phyloP scores from a whole-genome alignment of 2,888 invertebrate genomes.

The Exephanes ischioxanthus region DNA sequence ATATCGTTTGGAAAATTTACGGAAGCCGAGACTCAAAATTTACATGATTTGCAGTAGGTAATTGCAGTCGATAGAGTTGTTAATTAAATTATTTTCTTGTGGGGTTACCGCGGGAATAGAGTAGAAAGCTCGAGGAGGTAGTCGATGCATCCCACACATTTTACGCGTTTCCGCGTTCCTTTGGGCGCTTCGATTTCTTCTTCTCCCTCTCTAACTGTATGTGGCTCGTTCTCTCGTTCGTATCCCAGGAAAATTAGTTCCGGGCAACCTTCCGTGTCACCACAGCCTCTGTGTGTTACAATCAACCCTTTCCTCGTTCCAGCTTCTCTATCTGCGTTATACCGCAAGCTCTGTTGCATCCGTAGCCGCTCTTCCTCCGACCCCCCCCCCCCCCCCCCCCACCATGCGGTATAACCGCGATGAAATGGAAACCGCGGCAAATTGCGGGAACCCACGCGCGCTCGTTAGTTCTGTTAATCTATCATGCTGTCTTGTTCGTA shows the following conservation, averaged over 20 bases:
- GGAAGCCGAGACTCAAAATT: background rate
- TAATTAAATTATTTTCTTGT: slow-evolving; percentile 23
- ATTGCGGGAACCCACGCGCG: slow-evolving; percentile 76
- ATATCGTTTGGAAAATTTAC: background rate
- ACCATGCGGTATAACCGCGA: slow-evolving; percentile 73
- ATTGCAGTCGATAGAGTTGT: slow-evolving; percentile 30
- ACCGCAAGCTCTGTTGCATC: slow-evolving; percentile 37
- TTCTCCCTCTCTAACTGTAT: background rate
- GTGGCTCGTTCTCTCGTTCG: slow-evolving; percentile 27
- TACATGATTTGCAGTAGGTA: slow-evolving; percentile 7
- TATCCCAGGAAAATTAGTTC: slow-evolving; percentile 55
- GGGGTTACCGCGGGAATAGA: background rate
- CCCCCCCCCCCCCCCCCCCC: too few relatives aligned
- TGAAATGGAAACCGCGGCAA: slow-evolving; percentile 82
- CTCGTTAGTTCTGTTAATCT: slow-evolving; percentile 31
- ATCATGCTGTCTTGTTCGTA: slow-evolving; percentile 36
- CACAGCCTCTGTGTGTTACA: background rate
- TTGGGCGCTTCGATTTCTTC: slow-evolving; percentile 24
- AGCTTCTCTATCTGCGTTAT: slow-evolving; percentile 21
- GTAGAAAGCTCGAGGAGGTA: background rate
- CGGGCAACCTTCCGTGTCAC: slow-evolving; percentile 37
- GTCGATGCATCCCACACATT: slow-evolving; percentile 20
- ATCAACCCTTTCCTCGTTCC: slow-evolving; percentile 21
- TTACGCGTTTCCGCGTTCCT: slow-evolving; percentile 37
- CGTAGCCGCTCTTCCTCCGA: background rate